Evolutionary conservation across 2,113 vertebrate genomes (phyloP), one percentile per base, ranked within the genome.

Genomic region (Microcebus jonahi): DNA sequence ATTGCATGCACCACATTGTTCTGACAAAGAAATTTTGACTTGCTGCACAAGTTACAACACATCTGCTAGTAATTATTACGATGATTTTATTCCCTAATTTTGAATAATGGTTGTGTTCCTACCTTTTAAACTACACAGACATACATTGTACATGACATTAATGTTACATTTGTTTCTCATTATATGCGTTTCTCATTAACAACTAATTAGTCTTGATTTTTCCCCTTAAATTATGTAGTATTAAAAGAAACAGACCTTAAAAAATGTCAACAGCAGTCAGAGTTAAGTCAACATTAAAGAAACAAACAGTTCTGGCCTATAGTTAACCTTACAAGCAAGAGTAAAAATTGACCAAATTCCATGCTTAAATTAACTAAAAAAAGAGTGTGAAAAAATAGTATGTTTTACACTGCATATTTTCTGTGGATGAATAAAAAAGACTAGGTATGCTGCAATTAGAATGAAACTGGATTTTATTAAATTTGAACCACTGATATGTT

Each of bases 151-250:
- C 98, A 98, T 80, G 98, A 97, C 98, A 98, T 97, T 98, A 99
- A 98, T 96, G 96, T 99, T 99, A 98, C 97, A 98, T 97, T 99
- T 98, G 98, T 95, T 98, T 99, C 98, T 98, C 98, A 97, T 99
- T 99, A 99, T 98, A 98, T 98, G 96, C 96, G 92, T 98, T 98
- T 98, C 98, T 99, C 99, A 99, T 99, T 99, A 99, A 99, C 98
- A 98, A 98, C 98, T 99, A 99, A 99, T 98, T 99, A 99, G 98
- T 98, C 79, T 96, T 89, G 98, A 98, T 93, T 98, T 97, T 77
- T 95, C 96, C 97, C 93, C 57, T 94, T 98, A 98, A 99, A 98
- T 98, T 99, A 98, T 98, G 96, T 98, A 97, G 97, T 97, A 98
- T 94, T 97, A 98, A 98, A 98, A 98, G 96, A 98, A 98, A 98